Evolutionary conservation across 2,113 vertebrate species (phyloP), one percentile per base, ranked within the genome.

Genomic region (Anser brachyrhynchus): DNA sequence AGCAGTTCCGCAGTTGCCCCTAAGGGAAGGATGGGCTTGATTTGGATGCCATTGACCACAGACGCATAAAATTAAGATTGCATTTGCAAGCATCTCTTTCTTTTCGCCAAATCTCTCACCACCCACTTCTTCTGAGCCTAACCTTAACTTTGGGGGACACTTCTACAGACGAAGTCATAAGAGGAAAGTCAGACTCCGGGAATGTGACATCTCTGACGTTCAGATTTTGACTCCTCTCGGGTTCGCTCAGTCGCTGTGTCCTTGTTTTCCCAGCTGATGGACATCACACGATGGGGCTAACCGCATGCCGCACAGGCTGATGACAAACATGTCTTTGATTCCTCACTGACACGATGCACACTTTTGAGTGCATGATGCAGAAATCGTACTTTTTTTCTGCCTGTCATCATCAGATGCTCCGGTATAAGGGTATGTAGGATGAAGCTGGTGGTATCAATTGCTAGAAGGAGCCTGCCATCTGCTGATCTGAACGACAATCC

Each of bases 391-490:
- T 71, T 84, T 87, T 31, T 81, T 20, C 88, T 95, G 82, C 84
- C 79, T 90, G 75, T 85, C 81, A 90, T 66, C 59, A 72, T 96
- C 91, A 84, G 89, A 93, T 87, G 71, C 74, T 96, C 66, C 83
- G 44, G 76, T 85, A 37, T 31, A 73, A 77, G 70, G 91, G 74
- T 82, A 44, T 87, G 81, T 70, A 88, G 84, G 85, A 96, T 85
- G 78, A 83, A 88, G 85, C 84, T 88, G 74, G 67, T 90, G 85
- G 75, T 77, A 96, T 84, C 92, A 73, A 71, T 96, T 95, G 90
- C 95, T 97, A 94, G 96, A 96, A 96, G 82, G 93, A 97, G 96
- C 81, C 95, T 96, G 96, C 96, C 95, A 97, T 97, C 96, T 96
- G 93, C 95, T 96, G 95, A 96, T 96, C 93, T 95, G 78, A 95